A percentile compares a stretch with the other conserved stretches of the same genome.
These are phyloP conservation scores for Amblyornis subalaris DNA, from an alignment of 2,113 vertebrate genomes.

Conservation along the genomic window DNA sequence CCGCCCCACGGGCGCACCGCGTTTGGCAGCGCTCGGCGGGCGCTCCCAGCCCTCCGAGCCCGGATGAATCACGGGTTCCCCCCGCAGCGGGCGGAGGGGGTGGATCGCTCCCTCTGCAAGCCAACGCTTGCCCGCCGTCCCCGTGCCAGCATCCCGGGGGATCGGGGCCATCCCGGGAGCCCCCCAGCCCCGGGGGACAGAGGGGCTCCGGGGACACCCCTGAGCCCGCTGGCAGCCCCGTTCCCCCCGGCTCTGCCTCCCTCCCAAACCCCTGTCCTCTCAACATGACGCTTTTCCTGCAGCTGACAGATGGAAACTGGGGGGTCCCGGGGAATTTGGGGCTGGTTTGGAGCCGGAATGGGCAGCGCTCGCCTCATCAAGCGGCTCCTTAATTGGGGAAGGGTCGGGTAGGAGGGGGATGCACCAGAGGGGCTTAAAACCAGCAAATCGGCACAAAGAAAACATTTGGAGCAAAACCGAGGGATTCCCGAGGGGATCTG, in stretches of 20 bases:
- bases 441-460: background rate
- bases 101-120: background rate
- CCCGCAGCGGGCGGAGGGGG: constrained; percentile 1
- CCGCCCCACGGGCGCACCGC: background rate
- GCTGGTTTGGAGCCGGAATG: background rate
- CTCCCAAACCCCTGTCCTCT: accelerated
- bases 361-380: background rate
- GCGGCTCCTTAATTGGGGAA: background rate
- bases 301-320: background rate
- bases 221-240: accelerated
- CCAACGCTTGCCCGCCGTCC: background rate
- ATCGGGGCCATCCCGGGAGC: background rate
- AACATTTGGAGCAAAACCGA: accelerated
- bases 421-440: background rate
- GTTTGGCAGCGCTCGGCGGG: constrained; percentile 16
- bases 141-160: background rate
- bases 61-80: constrained; percentile 26
- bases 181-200: background rate
- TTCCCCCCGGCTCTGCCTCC: background rate
- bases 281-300: background rate
- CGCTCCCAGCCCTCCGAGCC: constrained; percentile 8
- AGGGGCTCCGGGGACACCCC: background rate
- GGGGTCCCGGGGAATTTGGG: accelerated
- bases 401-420: accelerated
- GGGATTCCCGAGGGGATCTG: background rate